Percentiles rank a stretch among this genome's conserved stretches.
These are phyloP conservation scores for Nematostella vectensis DNA, from an alignment of 92 coral and sea anemone genomes.

Conservation along the genomic window DNA sequence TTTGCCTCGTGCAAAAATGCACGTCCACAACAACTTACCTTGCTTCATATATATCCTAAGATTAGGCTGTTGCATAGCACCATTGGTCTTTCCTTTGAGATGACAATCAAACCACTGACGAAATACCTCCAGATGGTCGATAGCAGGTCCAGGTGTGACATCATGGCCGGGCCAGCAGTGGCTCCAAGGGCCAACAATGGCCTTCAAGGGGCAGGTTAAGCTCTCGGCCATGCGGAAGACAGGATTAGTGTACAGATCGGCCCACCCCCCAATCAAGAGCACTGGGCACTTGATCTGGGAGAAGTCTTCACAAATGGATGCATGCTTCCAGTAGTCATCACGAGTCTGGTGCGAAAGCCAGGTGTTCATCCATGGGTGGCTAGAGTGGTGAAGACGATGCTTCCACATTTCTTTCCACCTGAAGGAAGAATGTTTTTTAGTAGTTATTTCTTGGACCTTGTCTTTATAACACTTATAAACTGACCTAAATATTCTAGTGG, in stretches of 20 bases:
- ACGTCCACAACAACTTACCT: too few species aligned
- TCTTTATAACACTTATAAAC: too few species aligned
- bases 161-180: slow-evolving; percentile 45
- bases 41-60: slow-evolving; percentile 45
- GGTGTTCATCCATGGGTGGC: slow-evolving; percentile 55
- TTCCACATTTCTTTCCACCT: slow-evolving; percentile 82
- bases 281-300: slow-evolving; percentile 46
- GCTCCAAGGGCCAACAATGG: too few species aligned
- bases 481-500: too few species aligned
- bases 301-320: slow-evolving; percentile 58
- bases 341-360: slow-evolving; percentile 68
- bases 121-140: slow-evolving; percentile 52
- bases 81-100: slow-evolving; percentile 51
- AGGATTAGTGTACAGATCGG: slow-evolving; percentile 48
- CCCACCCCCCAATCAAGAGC: slow-evolving; percentile 66
- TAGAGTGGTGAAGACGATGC: slow-evolving; percentile 34
- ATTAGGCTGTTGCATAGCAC: slow-evolving; percentile 50
- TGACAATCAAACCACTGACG: slow-evolving; percentile 69
- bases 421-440: too few species aligned
- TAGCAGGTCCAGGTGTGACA: slow-evolving; percentile 53
- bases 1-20: too few species aligned
- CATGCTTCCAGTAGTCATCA: slow-evolving; percentile 77
- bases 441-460: too few species aligned
- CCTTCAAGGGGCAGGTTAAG: slow-evolving; percentile 39
- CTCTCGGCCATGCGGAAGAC: slow-evolving; percentile 63